Conservation (phyloP, 2,888 invertebrate species). For the Lapara coniferarum region DNA sequence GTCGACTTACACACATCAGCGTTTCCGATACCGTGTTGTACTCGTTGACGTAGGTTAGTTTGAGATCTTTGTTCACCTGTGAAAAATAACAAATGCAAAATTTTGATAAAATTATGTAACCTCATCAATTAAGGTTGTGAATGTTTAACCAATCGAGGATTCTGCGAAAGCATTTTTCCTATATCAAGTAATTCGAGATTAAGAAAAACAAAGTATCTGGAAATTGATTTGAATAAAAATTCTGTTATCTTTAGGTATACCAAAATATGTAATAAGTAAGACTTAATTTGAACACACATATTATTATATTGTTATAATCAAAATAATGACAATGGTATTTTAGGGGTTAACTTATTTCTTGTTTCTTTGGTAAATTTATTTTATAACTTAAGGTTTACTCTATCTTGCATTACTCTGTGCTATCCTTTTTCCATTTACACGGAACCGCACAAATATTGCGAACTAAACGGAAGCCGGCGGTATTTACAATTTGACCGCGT, state of each 20-base stretch:
- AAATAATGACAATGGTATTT: no score
- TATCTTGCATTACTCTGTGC: constrained; percentile 45
- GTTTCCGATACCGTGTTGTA: constrained; percentile 79
- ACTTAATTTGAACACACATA: no score
- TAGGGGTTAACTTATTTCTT: background rate
- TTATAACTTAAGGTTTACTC: background rate
- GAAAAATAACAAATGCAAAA: background rate
- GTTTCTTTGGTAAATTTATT: background rate
- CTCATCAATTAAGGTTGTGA: no score
- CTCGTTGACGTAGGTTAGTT: constrained; percentile 53
- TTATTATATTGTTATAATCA: no score
- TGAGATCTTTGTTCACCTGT: background rate
- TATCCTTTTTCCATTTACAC: constrained; percentile 79
- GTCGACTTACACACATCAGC: constrained; percentile 84
- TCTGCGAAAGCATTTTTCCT: no score
- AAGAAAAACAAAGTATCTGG: no score
- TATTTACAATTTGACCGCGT: constrained; percentile 76
- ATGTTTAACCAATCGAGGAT: no score
- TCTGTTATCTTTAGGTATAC: no score
- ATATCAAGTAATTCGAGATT: no score
- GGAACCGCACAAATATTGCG: constrained; percentile 80
- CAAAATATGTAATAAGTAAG: no score
- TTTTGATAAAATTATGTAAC: no score
- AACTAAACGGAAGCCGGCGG: constrained; percentile 78
- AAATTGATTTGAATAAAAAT: no score